Percentiles rank a stretch among this genome's conserved stretches.
phyloP scores from a whole-genome alignment of 2,888 invertebrate species.

The Ditylenchus weischeri region DNA sequence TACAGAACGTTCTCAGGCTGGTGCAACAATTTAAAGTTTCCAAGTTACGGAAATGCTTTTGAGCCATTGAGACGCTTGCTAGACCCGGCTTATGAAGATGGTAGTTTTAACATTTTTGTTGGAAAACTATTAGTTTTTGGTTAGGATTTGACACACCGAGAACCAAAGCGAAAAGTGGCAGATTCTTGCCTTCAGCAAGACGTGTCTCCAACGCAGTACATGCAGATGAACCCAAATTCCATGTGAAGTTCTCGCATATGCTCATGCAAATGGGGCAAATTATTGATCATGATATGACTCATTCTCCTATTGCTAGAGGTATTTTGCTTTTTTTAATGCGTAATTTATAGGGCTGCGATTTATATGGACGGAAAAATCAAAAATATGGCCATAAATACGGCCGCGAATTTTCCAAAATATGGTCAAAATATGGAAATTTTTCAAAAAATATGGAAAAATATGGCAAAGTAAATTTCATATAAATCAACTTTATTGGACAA shows the following conservation, averaged over 20 bases:
- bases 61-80: conserved; percentile 49
- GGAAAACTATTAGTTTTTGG: not conserved
- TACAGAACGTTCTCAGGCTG: conserved; percentile 79
- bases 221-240: conserved; percentile 39
- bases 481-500: no score
- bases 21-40: conserved; percentile 72
- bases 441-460: no score
- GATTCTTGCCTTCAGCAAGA: conserved; percentile 52
- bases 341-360: no score
- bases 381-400: no score
- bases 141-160: conserved; percentile 55
- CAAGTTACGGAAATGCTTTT: conserved; percentile 54
- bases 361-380: no score
- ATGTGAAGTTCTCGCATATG: conserved; percentile 57
- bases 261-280: conserved; percentile 91
- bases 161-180: conserved; percentile 40
- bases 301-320: conserved; percentile 73
- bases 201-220: conserved; percentile 49
- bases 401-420: no score
- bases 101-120: conserved; percentile 55
- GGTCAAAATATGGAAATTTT: no score
- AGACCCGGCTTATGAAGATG: conserved; percentile 76
- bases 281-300: conserved; percentile 86
- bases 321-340: not conserved
- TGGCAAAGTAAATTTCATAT: no score